A percentile compares a stretch with the other conserved stretches of the same genome.
Evolutionary conservation across 2,888 invertebrate genomes (phyloP).

Genomic region (Eutolmus rufibarbis): DNA sequence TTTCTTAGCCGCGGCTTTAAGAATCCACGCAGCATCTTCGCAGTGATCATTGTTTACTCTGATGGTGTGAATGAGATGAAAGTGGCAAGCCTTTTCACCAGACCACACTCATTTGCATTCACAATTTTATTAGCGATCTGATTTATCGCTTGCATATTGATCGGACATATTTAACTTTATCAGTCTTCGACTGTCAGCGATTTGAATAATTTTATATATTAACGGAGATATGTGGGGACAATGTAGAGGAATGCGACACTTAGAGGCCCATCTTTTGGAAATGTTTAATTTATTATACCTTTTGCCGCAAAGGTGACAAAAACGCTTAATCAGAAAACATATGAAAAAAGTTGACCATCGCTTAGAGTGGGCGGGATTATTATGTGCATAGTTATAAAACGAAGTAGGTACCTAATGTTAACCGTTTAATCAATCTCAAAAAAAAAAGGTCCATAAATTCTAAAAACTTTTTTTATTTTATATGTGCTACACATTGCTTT

Average conservation of each 20-base stretch:
- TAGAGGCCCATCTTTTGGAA: not conserved
- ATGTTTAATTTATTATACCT: not conserved
- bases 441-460: not conserved
- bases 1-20: not conserved
- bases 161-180: constrained; percentile 22
- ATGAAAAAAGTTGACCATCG: not conserved
- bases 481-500: too few species aligned
- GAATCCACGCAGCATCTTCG: not conserved
- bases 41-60: not conserved
- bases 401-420: not conserved
- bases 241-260: not conserved
- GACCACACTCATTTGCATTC: not conserved
- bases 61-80: not conserved
- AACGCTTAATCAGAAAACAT: not conserved
- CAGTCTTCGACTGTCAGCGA: not conserved
- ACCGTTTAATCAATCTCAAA: not conserved
- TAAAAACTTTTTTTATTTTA: too few species aligned
- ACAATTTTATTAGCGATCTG: constrained; percentile 8
- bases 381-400: not conserved
- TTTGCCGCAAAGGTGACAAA: not conserved
- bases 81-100: not conserved
- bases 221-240: not conserved
- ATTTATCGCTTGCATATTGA: not conserved
- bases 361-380: not conserved
- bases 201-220: not conserved